Evolutionary conservation across 2,888 invertebrate species (phyloP), one percentile per base, ranked within the genome.

Genomic region (Gerris lacustris): DNA sequence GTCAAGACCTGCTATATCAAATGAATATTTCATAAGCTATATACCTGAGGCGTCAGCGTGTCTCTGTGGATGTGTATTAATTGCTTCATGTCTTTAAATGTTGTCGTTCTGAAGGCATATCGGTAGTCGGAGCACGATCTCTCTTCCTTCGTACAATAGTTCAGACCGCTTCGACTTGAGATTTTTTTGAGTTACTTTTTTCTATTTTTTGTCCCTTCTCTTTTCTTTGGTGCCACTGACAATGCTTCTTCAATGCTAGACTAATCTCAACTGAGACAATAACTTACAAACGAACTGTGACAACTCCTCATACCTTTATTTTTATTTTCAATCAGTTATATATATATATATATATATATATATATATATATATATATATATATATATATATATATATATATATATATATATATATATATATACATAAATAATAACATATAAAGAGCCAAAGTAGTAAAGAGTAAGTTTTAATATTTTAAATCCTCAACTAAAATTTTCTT

Each of bases 231-330:
- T 55, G 15, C 55, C 55, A 55, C 55, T 55, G 55, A 55, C 55
- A 55, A 55, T 55, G 15, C 55, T 55, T 55, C 55, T 55, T 55
- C 9, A 55, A 55, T 11, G 11, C 55, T 11, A 55, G 15, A 55
- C 55, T 55, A 55, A 55, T 55, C 55, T 11, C 15, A 55, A 15
- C 55, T 55, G 55, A 55, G 55, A 55, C 55, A 55, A 55, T 55
- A 55, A 11, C 55, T 55, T 55, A 55, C 55, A 55, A 55, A 55
- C 55, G 55, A 55, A 55, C 55, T 55, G 55, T 55, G 55, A 55
- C 55, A 55, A 11, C 55, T 55, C 55, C 15, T 9, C 11, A 55
- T 55, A 2, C 55, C 11, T 55, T 55, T 15, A 55, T 55, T 11
- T 55, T 55, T 31, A 31, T 31, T 31, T 31, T 31, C 31, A 31